phyloP scores from a whole-genome alignment of 1,140 invertebrate species.

The Grapholita molesta region DNA sequence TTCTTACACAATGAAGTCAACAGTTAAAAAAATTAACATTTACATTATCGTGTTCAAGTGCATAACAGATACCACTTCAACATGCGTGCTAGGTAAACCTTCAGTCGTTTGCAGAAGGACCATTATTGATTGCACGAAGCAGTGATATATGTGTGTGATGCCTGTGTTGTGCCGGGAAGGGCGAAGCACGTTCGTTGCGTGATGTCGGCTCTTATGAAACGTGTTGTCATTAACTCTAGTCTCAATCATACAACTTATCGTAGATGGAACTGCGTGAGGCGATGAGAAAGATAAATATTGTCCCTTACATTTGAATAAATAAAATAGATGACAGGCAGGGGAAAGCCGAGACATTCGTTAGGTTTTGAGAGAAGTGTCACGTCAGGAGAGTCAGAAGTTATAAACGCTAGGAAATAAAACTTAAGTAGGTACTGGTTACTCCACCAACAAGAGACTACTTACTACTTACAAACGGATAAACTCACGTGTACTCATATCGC shows the following conservation, averaged over 20 bases:
- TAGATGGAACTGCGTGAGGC: background rate
- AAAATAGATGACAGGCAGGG: background rate
- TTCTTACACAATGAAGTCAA: background rate
- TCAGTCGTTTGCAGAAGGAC: background rate
- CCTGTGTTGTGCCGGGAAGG: background rate
- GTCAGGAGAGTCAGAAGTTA: no score
- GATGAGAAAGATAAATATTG: background rate
- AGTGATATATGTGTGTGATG: background rate
- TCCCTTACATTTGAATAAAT: background rate
- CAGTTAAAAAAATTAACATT: constrained; percentile 5
- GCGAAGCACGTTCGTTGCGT: constrained; percentile 13
- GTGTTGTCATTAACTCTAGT: background rate
- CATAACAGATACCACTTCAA: background rate
- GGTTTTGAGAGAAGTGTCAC: background rate
- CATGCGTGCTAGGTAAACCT: background rate
- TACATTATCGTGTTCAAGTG: background rate
- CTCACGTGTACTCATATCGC: no score
- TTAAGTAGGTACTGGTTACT: no score
- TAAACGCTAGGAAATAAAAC: no score
- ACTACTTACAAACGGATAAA: no score
- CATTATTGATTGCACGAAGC: background rate
- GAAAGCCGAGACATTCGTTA: background rate
- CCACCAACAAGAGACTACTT: no score
- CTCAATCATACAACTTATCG: background rate
- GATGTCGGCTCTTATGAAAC: background rate